Evolutionary conservation across 2,888 invertebrate species (phyloP).

Genomic region (Cryptocephalus moraei): DNA sequence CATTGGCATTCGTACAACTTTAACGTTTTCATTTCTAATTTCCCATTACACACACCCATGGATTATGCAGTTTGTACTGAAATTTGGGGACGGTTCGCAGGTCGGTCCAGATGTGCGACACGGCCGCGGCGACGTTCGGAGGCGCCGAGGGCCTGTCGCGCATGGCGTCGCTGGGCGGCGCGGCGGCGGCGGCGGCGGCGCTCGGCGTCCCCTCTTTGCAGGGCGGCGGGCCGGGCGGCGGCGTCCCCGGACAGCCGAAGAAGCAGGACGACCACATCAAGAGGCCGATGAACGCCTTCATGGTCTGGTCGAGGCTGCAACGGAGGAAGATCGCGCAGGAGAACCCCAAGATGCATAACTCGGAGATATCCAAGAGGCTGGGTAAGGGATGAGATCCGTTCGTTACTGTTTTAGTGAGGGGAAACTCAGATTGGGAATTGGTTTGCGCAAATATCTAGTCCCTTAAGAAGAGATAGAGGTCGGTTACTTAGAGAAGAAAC

Average conservation of each 20-base stretch:
- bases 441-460: too few species aligned
- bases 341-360: conserved; percentile 98
- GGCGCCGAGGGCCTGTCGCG: conserved; percentile 54
- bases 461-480: too few species aligned
- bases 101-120: conserved; percentile 55
- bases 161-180: conserved; percentile 46
- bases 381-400: conserved; percentile 54
- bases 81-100: conserved; percentile 5
- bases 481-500: too few species aligned
- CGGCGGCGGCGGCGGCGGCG: conserved; percentile 30
- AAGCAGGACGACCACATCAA: conserved; percentile 84
- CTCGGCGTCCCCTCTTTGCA: conserved; percentile 30
- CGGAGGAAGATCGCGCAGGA: conserved; percentile 93
- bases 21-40: too few species aligned
- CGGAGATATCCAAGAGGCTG: conserved; percentile 88
- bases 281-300: conserved; percentile 96
- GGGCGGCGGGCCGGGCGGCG: neutral
- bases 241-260: conserved; percentile 42
- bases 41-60: too few species aligned
- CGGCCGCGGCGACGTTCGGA: conserved; percentile 32
- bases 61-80: neutral
- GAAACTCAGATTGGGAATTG: too few species aligned
- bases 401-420: too few species aligned
- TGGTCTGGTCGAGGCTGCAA: conserved; percentile 94
- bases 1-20: too few species aligned